Conservation (phyloP, 2,797 vertebrate genomes). For the Lagorchestes hirsutus region DNA sequence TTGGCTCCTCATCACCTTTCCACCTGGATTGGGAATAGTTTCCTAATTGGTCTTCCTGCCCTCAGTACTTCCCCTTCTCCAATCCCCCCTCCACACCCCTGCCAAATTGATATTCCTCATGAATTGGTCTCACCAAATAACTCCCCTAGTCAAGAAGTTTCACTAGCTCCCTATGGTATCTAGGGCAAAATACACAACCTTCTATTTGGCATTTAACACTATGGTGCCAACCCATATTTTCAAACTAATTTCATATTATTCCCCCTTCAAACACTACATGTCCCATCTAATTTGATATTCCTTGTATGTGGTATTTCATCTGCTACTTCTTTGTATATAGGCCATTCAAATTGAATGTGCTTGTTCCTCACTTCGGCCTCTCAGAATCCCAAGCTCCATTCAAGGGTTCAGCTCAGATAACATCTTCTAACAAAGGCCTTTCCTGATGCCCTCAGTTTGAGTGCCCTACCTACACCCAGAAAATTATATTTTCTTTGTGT, state of each 20-base stretch:
- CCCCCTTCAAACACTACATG: background rate
- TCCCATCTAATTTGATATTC: background rate
- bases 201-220: background rate
- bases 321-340: no score
- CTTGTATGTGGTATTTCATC: background rate
- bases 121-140: background rate
- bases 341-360: background rate
- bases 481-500: background rate
- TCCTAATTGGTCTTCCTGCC: background rate
- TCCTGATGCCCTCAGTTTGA: background rate
- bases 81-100: background rate
- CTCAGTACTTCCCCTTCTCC: background rate
- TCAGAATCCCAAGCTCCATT: background rate
- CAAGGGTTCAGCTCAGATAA: background rate
- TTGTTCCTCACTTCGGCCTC: background rate
- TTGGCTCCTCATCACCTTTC: background rate
- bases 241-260: background rate
- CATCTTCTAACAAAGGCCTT: background rate
- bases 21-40: background rate
- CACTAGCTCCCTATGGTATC: background rate
- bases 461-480: background rate
- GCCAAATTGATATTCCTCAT: background rate
- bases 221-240: background rate
- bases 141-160: background rate
- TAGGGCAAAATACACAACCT: background rate